These are phyloP conservation scores for Crypturellus undulatus DNA, from an alignment of 2,113 vertebrate species.

Conservation along the genomic window DNA sequence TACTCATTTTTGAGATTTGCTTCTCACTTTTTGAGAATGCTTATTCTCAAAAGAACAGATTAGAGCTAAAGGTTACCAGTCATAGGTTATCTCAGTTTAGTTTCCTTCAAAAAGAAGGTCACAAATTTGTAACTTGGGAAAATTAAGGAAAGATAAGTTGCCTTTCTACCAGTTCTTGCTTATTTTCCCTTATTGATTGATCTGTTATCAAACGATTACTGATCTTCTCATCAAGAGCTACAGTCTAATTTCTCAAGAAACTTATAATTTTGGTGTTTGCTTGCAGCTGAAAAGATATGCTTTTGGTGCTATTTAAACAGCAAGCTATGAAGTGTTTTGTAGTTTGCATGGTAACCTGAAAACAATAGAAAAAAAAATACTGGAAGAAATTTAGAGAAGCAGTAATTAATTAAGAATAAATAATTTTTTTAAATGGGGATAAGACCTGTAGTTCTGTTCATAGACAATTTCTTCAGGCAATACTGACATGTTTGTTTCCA, in stretches of 20 bases:
- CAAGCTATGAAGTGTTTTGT: neutral
- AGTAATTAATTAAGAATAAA: neutral
- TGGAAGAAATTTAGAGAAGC: neutral
- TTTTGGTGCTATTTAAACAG: slow-evolving; percentile 6
- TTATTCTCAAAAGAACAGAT: neutral
- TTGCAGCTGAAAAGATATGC: slow-evolving; percentile 13
- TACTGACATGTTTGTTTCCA: slow-evolving; percentile 12
- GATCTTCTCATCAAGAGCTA: neutral
- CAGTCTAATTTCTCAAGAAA: neutral
- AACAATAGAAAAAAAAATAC: neutral
- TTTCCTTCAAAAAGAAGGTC: neutral
- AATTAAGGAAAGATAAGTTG: neutral
- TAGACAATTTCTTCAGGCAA: slow-evolving; percentile 21
- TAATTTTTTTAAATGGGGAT: neutral
- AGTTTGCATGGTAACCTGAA: slow-evolving; percentile 1
- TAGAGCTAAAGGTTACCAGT: neutral
- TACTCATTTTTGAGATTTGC: neutral
- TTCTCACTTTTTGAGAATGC: neutral
- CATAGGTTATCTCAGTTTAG: neutral
- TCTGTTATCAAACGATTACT: neutral
- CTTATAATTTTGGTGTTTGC: slow-evolving; percentile 4
- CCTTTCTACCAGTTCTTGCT: slow-evolving; percentile 42
- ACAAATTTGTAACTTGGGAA: neutral
- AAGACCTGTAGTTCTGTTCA: slow-evolving; percentile 9
- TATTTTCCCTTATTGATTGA: slow-evolving; percentile 27